Conservation (phyloP, 2,113 vertebrate genomes). For the Brachypodius melanocephalos region DNA sequence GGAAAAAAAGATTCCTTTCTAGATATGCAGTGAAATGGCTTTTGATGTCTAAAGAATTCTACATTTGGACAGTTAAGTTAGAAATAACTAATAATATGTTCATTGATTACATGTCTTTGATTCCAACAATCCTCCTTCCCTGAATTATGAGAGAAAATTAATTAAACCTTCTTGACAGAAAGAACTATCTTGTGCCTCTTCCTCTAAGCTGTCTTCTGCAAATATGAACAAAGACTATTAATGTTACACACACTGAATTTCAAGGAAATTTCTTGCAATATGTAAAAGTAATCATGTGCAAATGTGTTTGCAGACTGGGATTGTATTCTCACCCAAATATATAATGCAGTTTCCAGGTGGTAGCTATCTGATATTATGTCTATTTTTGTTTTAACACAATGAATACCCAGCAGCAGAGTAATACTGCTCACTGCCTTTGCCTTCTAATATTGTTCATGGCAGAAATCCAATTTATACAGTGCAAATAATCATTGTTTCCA, state of each 20-base stretch:
- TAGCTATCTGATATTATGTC: constrained; percentile 31
- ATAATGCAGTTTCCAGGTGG: constrained; percentile 42
- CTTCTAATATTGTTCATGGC: constrained; percentile 42
- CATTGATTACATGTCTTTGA: not conserved
- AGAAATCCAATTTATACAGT: constrained; percentile 54
- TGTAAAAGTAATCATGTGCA: constrained; percentile 30
- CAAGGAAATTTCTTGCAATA: constrained; percentile 18
- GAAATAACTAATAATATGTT: not conserved
- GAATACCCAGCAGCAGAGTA: constrained; percentile 3
- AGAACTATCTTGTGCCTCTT: not conserved
- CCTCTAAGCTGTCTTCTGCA: not conserved
- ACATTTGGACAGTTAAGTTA: not conserved
- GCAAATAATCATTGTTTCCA: constrained; percentile 51
- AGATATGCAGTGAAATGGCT: not conserved
- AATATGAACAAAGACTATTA: not conserved
- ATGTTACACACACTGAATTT: not conserved
- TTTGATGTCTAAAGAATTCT: not conserved
- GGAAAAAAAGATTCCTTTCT: not conserved
- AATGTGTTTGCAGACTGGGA: constrained; percentile 16
- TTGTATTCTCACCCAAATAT: constrained; percentile 17
- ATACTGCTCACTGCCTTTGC: constrained; percentile 22
- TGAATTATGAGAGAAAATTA: not conserved
- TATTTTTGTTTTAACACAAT: constrained; percentile 44
- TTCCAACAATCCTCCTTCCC: not conserved
- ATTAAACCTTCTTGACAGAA: not conserved